A percentile compares a stretch with the other conserved stretches of the same genome.
phyloP scores from a whole-genome alignment of 2,888 invertebrate genomes.

The Drosophila anomelani region DNA sequence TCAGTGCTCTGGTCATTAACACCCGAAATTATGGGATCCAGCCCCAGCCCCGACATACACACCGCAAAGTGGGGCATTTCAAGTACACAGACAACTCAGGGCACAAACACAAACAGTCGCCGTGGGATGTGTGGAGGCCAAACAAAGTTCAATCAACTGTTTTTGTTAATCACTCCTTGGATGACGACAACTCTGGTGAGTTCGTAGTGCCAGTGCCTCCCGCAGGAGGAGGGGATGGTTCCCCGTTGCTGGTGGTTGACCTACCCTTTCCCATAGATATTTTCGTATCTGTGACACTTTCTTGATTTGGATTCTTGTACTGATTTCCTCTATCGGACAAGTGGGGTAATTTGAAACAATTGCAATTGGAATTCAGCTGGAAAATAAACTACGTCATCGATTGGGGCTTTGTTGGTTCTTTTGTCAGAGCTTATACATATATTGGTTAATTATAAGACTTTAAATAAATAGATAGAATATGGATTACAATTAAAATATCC shows the following conservation, averaged over 20 bases:
- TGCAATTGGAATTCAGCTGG: conserved; percentile 17
- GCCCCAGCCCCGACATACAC: neutral
- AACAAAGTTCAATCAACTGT: conserved; percentile 59
- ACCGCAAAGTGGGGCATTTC: conserved; percentile 59
- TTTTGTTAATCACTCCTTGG: conserved; percentile 51
- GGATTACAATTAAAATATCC: no score
- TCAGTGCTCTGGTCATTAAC: conserved; percentile 52
- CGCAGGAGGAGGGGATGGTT: conserved; percentile 5
- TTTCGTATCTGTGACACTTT: conserved; percentile 21
- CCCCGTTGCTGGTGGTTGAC: conserved; percentile 13
- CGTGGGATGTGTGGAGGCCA: conserved; percentile 49
- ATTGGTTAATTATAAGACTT: neutral
- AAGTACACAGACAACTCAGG: conserved; percentile 23
- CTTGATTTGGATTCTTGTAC: conserved; percentile 21
- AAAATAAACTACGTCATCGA: conserved; percentile 48
- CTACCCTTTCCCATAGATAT: conserved; percentile 13
- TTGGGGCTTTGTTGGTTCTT: neutral
- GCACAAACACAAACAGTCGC: conserved; percentile 21
- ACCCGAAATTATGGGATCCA: conserved; percentile 51
- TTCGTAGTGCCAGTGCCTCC: conserved; percentile 6
- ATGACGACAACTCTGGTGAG: conserved; percentile 27
- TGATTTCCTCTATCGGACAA: conserved; percentile 12
- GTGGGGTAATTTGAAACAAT: conserved; percentile 41
- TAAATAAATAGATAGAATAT: no score
- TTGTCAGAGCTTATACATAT: neutral